These are phyloP conservation scores for Scaptomyza parva DNA, from an alignment of 2,888 invertebrate species.

Conservation along the genomic window DNA sequence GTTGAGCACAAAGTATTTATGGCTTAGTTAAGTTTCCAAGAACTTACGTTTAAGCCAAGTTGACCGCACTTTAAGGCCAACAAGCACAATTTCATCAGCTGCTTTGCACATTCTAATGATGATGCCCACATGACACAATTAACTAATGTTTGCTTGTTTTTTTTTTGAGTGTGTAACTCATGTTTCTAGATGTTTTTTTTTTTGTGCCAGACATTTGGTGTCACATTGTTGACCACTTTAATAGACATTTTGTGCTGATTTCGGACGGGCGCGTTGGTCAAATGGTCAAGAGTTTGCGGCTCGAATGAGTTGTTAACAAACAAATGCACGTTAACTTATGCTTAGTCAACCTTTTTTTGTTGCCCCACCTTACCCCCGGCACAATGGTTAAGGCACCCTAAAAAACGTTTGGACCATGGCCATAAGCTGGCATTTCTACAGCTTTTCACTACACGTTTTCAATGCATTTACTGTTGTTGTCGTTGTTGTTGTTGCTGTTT, in stretches of 20 bases:
- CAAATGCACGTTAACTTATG: slow-evolving; percentile 32
- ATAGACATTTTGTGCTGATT: slow-evolving; percentile 50
- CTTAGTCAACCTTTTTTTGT: slow-evolving; percentile 20
- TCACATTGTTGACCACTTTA: slow-evolving; percentile 62
- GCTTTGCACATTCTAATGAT: slow-evolving; percentile 50
- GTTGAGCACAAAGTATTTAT: not conserved
- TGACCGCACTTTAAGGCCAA: slow-evolving; percentile 10
- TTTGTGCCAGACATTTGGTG: slow-evolving; percentile 44
- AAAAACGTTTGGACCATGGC: slow-evolving; percentile 48
- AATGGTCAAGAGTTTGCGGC: slow-evolving; percentile 54
- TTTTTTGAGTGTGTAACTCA: not conserved
- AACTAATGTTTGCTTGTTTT: not conserved
- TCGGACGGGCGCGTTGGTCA: slow-evolving; percentile 40
- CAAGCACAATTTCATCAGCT: slow-evolving; percentile 22
- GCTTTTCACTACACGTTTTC: slow-evolving; percentile 68
- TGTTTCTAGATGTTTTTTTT: not conserved
- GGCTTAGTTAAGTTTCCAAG: not conserved
- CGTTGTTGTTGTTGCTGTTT: slow-evolving; percentile 27
- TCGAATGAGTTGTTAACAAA: slow-evolving; percentile 53
- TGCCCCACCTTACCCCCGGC: not conserved
- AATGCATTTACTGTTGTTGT: slow-evolving; percentile 47
- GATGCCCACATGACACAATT: slow-evolving; percentile 55
- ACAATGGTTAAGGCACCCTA: slow-evolving; percentile 24
- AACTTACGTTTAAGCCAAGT: slow-evolving; percentile 6
- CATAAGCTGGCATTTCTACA: slow-evolving; percentile 59